A percentile compares a stretch with the other conserved stretches of the same genome.
These are phyloP conservation scores for Lucilia cuprina DNA, from an alignment of 1,140 invertebrate genomes.

Conservation along the genomic window DNA sequence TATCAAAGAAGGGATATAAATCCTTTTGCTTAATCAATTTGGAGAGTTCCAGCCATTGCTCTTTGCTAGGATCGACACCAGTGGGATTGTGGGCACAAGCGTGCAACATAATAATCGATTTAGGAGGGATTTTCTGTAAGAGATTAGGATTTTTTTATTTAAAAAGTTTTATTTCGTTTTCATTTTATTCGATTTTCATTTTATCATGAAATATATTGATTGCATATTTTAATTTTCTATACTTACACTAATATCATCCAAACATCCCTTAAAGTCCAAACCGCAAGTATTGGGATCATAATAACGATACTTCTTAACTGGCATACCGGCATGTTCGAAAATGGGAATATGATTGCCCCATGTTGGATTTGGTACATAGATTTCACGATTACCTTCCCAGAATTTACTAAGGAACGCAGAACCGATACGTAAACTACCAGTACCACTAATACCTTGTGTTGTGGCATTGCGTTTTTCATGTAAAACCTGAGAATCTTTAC, in stretches of 20 bases:
- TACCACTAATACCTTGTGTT: constrained; percentile 91
- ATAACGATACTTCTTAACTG: constrained; percentile 92
- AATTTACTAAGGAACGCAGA: constrained; percentile 88
- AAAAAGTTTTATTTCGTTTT: no score
- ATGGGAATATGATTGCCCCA: constrained; percentile 98
- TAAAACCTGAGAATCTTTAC: constrained; percentile 78
- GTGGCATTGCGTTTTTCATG: constrained; percentile 74
- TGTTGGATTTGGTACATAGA: constrained; percentile 94
- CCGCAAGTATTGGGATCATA: constrained; percentile 96
- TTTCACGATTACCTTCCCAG: constrained; percentile 82
- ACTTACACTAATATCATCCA: constrained; percentile 90
- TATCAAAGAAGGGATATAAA: constrained; percentile 96
- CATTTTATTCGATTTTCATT: no score
- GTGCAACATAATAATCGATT: constrained; percentile 91
- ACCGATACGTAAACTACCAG: constrained; percentile 93
- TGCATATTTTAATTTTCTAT: not conserved
- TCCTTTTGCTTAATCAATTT: constrained; percentile 80
- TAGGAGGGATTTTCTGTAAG: constrained; percentile 90
- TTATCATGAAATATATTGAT: no score
- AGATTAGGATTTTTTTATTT: no score
- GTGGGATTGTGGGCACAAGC: constrained; percentile 99
- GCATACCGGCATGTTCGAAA: constrained; percentile 88
- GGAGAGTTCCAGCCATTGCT: constrained; percentile 88
- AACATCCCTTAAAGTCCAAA: constrained; percentile 89
- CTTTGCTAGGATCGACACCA: constrained; percentile 88